Evolutionary conservation across 2,113 vertebrate genomes (phyloP), one percentile per base, ranked within the genome.

Genomic region (Malurus elegans): DNA sequence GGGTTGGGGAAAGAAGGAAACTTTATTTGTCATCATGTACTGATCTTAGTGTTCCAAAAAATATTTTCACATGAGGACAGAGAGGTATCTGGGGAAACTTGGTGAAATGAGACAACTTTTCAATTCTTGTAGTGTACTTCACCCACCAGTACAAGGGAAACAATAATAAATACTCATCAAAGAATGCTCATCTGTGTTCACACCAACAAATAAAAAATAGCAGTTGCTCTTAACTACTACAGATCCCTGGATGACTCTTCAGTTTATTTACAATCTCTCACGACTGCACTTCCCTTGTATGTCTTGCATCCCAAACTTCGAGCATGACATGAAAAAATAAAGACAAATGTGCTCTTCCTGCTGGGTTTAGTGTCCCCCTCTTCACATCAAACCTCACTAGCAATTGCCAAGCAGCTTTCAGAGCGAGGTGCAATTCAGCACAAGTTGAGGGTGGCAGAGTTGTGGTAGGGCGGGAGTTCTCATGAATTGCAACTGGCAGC

Each of bases 161-260:
- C 23, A 70, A 66, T 45, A 95, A 91, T 79, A 94, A 89, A 93
- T 34, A 80, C 79, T 67, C 44, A 95, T 60, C 76, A 95, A 95
- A 79, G 78, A 83, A 95, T 65, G 31, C 54, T 93, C 56, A 88
- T 93, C 73, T 80, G 25, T 79, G 54, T 86, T 92, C 90, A 81
- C 71, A 81, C 50, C 53, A 79, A 88, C 67, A 95, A 92, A 87
- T 78, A 51, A 88, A 96, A 91, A 94, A 58, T 3, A 85, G 51
- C 72, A 80, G 44, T 69, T 82, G 10, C 60, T 88, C 89, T 79
- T 79, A 95, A 92, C 85, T 83, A 31, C 84, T 80, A 53, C 60
- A 74, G 58, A 87, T 88, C 54, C 82, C 88, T 38, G n/a, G 73
- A 51, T 60, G 73, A 51, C 75, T 91, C 60, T 78, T 82, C n/a